Base-by-base conservation (phyloP, 2,113 vertebrate genomes). In the Tenebrosternarchus preto region DNA sequence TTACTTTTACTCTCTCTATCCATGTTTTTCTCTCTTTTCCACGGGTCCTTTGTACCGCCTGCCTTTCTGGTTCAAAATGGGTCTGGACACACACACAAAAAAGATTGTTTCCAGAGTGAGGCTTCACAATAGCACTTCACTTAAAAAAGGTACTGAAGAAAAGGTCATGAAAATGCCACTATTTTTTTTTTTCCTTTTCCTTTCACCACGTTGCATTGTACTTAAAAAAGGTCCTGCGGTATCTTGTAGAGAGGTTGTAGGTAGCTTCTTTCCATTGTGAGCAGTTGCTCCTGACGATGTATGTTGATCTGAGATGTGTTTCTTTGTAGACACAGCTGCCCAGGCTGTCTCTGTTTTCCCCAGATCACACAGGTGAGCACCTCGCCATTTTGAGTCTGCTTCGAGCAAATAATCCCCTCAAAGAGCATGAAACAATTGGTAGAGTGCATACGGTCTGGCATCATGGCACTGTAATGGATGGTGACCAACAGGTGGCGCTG, bases 241-340 rank as follows among this genome's bases (percentile, higher is more conserved):
- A 82, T 88, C 86, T 83, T 87, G 87, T 88, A 20, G 86, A 74
- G 87, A 88, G 89, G 88, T 90, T 90, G 88, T 89, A 89, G 88
- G 90, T 88, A 89, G 17, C 39, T n/a, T 12, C 24, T 33, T 25
- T 78, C 33, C 50, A 68, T 24, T 55, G n/a, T 77, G 8, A 29
- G 25, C 64, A 1, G 59, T 36, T 9, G 43, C 55, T 50, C 19
- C 31, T 7, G n/a, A 20, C 8, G 36, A 64, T 29, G 39, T 50
- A 39, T 64, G 24, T 59, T 43, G 43, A 16, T 50, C 74, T 8
- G n/a, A 39, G 31, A 19, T 66, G 19, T 17, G 9, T 16, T 63
- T 66, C 29, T 50, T 12, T 50, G 12, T 11, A 12, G 8, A 50
- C 2, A 43, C 12, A 12, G 43, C 12, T 50, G 63, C 20, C 27